These are phyloP conservation scores for Globicephala melas DNA, from an alignment of 2,113 vertebrate genomes.

Conservation along the genomic window DNA sequence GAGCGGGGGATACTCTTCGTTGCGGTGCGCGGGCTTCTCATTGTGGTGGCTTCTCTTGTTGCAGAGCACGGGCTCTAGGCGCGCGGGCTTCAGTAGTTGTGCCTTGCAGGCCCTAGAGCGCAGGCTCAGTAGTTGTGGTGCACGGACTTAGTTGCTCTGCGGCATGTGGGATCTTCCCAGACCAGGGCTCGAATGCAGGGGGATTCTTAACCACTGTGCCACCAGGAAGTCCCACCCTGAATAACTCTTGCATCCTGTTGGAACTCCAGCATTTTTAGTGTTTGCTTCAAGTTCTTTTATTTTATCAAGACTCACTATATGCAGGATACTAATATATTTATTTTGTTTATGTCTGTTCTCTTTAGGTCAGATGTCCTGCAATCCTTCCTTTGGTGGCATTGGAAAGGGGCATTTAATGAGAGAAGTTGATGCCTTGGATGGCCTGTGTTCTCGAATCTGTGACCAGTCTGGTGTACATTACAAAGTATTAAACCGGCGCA, in stretches of 20 bases:
- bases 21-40: no score
- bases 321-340: background rate
- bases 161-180: no score
- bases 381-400: slow-evolving; percentile 95
- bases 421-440: slow-evolving; percentile 95
- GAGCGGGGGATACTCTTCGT: no score
- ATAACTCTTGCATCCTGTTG: background rate
- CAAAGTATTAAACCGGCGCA: slow-evolving; percentile 93
- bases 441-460: slow-evolving; percentile 91
- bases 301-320: background rate
- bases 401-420: slow-evolving; percentile 95
- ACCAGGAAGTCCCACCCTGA: background rate
- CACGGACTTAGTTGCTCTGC: no score
- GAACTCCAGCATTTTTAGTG: background rate
- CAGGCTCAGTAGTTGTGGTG: no score
- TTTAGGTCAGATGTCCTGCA: slow-evolving; percentile 94
- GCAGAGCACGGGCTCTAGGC: no score
- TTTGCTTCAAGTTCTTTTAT: background rate
- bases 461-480: slow-evolving; percentile 94
- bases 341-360: background rate
- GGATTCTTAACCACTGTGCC: no score
- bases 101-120: no score
- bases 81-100: no score
- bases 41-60: no score
- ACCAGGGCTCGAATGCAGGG: no score